Base-by-base conservation (phyloP, 2,797 vertebrate genomes). In the Euthynnus affinis region DNA sequence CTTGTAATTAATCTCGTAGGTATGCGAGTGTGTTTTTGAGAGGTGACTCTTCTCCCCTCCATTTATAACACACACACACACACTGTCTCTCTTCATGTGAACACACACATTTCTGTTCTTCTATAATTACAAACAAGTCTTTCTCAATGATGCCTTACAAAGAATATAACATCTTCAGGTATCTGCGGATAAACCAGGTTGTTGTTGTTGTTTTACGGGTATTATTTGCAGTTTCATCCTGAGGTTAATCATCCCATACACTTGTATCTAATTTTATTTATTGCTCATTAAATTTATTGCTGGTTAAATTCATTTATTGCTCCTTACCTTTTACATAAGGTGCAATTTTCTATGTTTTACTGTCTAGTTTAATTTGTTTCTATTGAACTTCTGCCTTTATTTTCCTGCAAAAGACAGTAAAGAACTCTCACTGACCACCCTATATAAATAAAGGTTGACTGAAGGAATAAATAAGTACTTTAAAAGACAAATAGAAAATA, bases 1-100 rank as follows among this genome's bases (percentile, higher is more conserved):
- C 90, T 94, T 89, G 91, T 91, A 94, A 95, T 95, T 94, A 94
- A 94, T 94, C 92, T 93, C 82, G 75, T 85, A 92, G 88, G 91
- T 92, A 80, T 92, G 91, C 22, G 81, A 90, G 87, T 90, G 86
- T 92, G 89, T 91, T 89, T 91, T 87, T 87, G 87, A 89, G 87
- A 89, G 87, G 87, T 84, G 86, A 91, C 83, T 88, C 80, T 72
- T 90, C 85, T 84, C 66, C 67, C 60, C 72, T 81, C 67, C 81
- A 84, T 83, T 89, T 90, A 72, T 81, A 84, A 82, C 12, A 51
- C 4, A 9, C 71, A 44, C 73, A 23, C 70, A 74, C 56, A 57
- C 77, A 75, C 66, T 25, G 32, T 53, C 42, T 9, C 53, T 55
- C 17, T 37, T 32, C 57, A 63, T 12, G 42, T 22, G 9, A 18